Evolutionary conservation across 2,888 invertebrate species (phyloP).

Genomic region (Sericinus montela): DNA sequence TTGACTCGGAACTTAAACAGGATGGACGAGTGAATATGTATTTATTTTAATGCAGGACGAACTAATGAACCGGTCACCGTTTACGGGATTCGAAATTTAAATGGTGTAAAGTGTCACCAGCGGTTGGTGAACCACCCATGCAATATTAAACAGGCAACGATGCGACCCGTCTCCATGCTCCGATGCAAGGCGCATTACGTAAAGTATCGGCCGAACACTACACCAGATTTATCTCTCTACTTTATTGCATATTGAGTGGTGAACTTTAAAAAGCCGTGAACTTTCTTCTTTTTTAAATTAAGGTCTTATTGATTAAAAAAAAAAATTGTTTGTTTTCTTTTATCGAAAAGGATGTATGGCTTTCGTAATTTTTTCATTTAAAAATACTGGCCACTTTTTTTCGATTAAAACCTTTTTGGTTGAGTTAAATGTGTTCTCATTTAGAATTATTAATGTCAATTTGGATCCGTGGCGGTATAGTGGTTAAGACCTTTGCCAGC

Average conservation of each 20-base stretch:
- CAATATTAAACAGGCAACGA: not conserved
- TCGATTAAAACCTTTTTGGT: too few species aligned
- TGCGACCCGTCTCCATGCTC: not conserved
- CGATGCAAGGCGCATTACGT: not conserved
- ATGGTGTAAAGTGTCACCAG: constrained; percentile 32
- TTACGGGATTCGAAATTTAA: constrained; percentile 32
- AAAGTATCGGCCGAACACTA: not conserved
- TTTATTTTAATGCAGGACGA: not conserved
- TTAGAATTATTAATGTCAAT: too few species aligned
- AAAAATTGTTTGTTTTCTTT: not conserved
- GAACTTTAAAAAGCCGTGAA: constrained; percentile 16
- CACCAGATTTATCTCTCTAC: constrained; percentile 8
- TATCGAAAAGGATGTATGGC: too few species aligned
- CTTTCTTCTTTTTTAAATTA: constrained; percentile 4
- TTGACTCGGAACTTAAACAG: too few species aligned
- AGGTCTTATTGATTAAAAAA: not conserved
- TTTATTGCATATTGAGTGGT: constrained; percentile 7
- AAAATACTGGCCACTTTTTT: too few species aligned
- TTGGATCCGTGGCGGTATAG: too few species aligned
- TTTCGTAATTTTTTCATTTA: too few species aligned
- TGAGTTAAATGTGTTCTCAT: too few species aligned
- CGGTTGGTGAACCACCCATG: constrained; percentile 26
- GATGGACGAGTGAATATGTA: not conserved
- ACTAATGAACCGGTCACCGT: not conserved
- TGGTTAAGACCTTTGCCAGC: too few species aligned